Evolutionary conservation across 2,113 vertebrate species (phyloP), one percentile per base, ranked within the genome.

Genomic region (Epinephelus moara): DNA sequence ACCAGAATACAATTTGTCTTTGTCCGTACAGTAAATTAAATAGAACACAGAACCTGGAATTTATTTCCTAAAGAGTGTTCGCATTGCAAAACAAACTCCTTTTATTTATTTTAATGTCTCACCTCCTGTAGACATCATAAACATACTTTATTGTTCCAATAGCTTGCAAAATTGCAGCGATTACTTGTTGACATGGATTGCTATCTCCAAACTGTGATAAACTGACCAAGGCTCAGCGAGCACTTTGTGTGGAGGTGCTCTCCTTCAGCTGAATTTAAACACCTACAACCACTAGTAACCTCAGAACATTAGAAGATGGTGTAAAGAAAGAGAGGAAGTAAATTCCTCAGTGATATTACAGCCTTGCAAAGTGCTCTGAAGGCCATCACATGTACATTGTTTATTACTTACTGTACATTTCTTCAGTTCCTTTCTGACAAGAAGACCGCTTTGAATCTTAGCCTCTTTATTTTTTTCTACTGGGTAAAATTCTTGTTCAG

Each of bases 1-100:
- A 73, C 23, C 19, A 60, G n/a, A 72, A 3, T 17, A 66, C 62
- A 77, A 55, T 71, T 21, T 62, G 52, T 55, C 50, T 62, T n/a
- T 49, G 57, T 69, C 78, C 42, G 30, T 42, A 9, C 11, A 25
- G 27, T 62, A 62, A 80, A 75, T 88, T 11, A 67, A 85, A 79
- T 60, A 49, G n/a, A 63, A 42, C 47, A 55, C 5, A 69, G 75
- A 40, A 33, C 61, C 42, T 70, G 40, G 8, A 81, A 71, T 30
- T 12, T 61, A 68, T 77, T 84, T 84, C 12, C 42, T 59, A 10
- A 61, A 57, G 33, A 70, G 27, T 33, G 25, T 70, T 55, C 23
- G 42, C 52, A 25, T 15, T 17, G 6, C 9, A 63, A 70, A 78
- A 23, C 17, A 42, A 23, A 12, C 27, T 4, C n/a, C 1, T 50